Percentiles rank a stretch among this genome's conserved stretches.
Conservation (phyloP, 64 coral and sea anemone genomes). For the Stichodactyla mertensii region DNA sequence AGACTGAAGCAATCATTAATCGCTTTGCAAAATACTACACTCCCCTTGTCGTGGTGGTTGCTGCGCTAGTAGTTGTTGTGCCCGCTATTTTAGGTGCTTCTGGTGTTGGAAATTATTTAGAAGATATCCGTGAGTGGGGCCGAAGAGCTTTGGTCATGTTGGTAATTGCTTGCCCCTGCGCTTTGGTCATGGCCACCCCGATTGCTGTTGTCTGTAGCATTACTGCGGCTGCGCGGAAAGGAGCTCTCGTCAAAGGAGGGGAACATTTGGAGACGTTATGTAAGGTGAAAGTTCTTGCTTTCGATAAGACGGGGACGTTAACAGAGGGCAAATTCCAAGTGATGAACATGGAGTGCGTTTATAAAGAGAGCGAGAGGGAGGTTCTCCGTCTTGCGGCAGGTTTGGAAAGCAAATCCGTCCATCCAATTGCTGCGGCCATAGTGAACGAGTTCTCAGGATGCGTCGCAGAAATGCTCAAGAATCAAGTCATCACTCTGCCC, state of each 20-base stretch:
- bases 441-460: conserved; percentile 90
- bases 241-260: conserved; percentile 64
- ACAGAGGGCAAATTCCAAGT: conserved; percentile 90
- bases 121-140: conserved; percentile 68
- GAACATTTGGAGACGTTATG: conserved; percentile 52
- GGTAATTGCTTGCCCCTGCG: conserved; percentile 75
- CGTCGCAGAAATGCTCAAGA: conserved; percentile 66
- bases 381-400: conserved; percentile 76
- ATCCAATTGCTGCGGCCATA: conserved; percentile 84
- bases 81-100: conserved; percentile 75
- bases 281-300: conserved; percentile 43
- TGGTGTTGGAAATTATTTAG: conserved; percentile 75
- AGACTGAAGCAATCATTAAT: conserved; percentile 81
- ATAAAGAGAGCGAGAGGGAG: conserved; percentile 68
- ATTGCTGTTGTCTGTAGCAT: conserved; percentile 72
- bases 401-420: conserved; percentile 88
- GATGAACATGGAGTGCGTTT: conserved; percentile 63
- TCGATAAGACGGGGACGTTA: conserved; percentile 67
- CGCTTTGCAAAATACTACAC: conserved; percentile 93
- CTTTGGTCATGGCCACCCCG: conserved; percentile 75
- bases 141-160: conserved; percentile 74
- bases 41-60: conserved; percentile 56
- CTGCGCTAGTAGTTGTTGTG: conserved; percentile 64
- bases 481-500: conserved; percentile 44
- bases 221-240: conserved; percentile 64